Conservation (phyloP, 2,113 vertebrate genomes). For the Connochaetes taurinus region DNA sequence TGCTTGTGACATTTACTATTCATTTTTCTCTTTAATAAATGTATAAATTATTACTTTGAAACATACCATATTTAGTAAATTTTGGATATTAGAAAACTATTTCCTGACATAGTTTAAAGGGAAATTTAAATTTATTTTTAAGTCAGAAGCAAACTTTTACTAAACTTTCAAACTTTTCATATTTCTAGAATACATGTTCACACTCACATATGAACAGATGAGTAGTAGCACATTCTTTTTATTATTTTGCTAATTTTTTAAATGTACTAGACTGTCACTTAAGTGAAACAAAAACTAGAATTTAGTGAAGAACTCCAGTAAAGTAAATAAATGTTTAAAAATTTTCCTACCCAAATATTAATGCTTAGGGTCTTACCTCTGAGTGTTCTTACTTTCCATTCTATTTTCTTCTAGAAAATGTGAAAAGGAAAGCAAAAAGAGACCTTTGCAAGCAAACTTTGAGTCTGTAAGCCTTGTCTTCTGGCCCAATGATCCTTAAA, state of each 20-base stretch:
- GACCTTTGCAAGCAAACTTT: background rate
- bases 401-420: background rate
- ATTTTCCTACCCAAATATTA: background rate
- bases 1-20: background rate
- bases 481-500: background rate
- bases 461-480: background rate
- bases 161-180: background rate
- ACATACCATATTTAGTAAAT: background rate
- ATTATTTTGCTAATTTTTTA: background rate
- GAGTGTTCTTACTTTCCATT: background rate
- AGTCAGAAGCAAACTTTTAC: background rate
- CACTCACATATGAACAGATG: background rate
- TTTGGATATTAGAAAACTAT: background rate
- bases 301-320: background rate
- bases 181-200: background rate
- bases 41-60: background rate
- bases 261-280: background rate
- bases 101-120: background rate
- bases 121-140: background rate
- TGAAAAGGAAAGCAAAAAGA: background rate
- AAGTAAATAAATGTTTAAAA: background rate
- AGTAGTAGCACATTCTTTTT: background rate
- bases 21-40: background rate
- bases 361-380: background rate
- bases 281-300: background rate